Evolutionary conservation across 2,888 invertebrate species (phyloP), one percentile per base, ranked within the genome.

Genomic region (Diaprepes abbreviatus): DNA sequence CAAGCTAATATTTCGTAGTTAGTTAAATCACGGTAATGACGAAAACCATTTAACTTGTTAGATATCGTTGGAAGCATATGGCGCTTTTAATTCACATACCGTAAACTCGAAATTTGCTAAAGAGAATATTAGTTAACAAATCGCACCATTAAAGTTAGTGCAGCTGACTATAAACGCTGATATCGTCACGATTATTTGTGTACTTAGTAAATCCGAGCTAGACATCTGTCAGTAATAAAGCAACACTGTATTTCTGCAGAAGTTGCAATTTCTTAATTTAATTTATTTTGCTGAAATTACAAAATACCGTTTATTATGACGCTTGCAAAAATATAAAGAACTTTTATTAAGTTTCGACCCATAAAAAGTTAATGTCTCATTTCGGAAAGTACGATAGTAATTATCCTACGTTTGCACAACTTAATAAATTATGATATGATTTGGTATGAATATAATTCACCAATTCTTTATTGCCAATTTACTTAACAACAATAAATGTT

Each of bases 121-220:
- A 66, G 54, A 52, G 45, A 72, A 58, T 36, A 66, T 66, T 66
- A 57, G 66, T 57, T 76, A 77, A 77, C 75, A 77, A 78, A 77
- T 77, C 75, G 77, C 73, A 76, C 75, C 75, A 75, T 76, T 76
- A 74, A 74, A 76, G 72, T 74, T 74, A 72, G 74, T 73, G 72
- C 73, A 73, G 73, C 73, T 58, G 73, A 74, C 76, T 75, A 76
- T 76, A 76, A 78, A 78, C 74, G 77, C 73, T 75, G 74, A 71
- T 72, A 74, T 72, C 75, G 74, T 70, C 74, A 76, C 77, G 77
- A 78, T 78, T 76, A 79, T 77, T 79, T 79, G 77, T 75, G 38
- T 57, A 36, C 36, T 21, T 21, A 38, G 14, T 38, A 57, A 57
- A 57, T 57, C 38, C 57, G 19, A 57, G 57, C 19, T 28, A 57